phyloP scores from a whole-genome alignment of 2,888 invertebrate species.

The Neelides folsomi region DNA sequence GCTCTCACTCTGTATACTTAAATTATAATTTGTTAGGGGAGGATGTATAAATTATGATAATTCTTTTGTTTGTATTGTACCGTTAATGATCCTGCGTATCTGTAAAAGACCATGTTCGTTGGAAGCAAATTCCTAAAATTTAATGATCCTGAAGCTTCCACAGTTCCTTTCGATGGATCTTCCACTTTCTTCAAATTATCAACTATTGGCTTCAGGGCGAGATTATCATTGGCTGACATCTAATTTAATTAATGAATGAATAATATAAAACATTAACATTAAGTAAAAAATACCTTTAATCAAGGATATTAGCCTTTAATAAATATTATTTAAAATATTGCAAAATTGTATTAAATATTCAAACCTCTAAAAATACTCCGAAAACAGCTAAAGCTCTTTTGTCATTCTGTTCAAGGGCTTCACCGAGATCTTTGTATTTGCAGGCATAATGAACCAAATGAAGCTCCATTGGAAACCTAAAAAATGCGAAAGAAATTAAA shows the following conservation, averaged over 20 bases:
- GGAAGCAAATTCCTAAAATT: slow-evolving; percentile 28
- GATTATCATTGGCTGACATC: slow-evolving; percentile 20
- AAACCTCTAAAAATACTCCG: slow-evolving; percentile 30
- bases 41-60: too few relatives aligned
- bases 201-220: slow-evolving; percentile 15
- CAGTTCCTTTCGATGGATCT: neutral
- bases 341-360: too few relatives aligned
- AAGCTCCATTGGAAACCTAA: slow-evolving; percentile 25
- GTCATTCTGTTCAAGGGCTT: slow-evolving; percentile 24
- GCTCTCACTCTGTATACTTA: too few relatives aligned
- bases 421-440: slow-evolving; percentile 19
- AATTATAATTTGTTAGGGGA: too few relatives aligned
- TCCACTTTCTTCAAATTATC: neutral
- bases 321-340: too few relatives aligned
- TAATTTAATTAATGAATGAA: too few relatives aligned
- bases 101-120: slow-evolving; percentile 15
- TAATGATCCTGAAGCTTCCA: slow-evolving; percentile 8
- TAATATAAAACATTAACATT: too few relatives aligned
- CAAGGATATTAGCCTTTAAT: too few relatives aligned
- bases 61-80: too few relatives aligned
- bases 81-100: slow-evolving; percentile 29
- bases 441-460: slow-evolving; percentile 30
- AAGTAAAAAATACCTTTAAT: too few relatives aligned
- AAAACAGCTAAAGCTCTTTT: slow-evolving; percentile 27
- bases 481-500: neutral